Conservation (phyloP, 2,888 invertebrate genomes). For the Iphiclides podalirius region DNA sequence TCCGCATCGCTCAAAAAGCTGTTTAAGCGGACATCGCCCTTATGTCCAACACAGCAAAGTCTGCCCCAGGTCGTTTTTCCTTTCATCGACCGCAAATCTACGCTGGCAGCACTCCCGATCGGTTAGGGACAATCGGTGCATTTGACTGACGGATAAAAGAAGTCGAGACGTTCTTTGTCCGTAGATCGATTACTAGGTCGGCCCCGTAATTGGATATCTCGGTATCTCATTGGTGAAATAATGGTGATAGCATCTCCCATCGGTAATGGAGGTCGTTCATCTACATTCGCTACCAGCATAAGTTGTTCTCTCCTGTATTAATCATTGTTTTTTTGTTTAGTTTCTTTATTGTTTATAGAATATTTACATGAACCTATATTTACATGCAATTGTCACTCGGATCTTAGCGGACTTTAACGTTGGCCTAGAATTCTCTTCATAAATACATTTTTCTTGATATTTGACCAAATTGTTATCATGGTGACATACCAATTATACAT, state of each 20-base stretch:
- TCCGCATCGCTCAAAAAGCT: neutral
- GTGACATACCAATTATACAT: no score
- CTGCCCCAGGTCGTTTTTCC: neutral
- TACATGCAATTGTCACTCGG: no score
- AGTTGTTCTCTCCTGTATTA: no score
- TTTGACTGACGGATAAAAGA: constrained; percentile 73
- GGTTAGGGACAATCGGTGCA: constrained; percentile 57
- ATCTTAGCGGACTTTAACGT: no score
- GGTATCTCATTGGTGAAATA: constrained; percentile 35
- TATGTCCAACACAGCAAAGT: neutral
- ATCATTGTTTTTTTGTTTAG: no score
- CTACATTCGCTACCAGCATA: constrained; percentile 6
- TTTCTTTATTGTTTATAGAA: no score
- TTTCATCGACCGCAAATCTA: neutral
- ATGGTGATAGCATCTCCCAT: constrained; percentile 22
- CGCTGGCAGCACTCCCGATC: constrained; percentile 31
- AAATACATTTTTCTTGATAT: no score
- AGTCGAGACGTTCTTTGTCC: constrained; percentile 58
- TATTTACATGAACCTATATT: no score
- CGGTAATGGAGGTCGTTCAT: constrained; percentile 15
- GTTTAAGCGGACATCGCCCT: neutral
- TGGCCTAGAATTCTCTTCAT: no score
- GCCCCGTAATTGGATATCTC: constrained; percentile 55
- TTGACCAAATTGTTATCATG: no score
- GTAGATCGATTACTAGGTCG: constrained; percentile 56